Base-by-base conservation (phyloP, 2,113 vertebrate species). In the Sorex fumeus region DNA sequence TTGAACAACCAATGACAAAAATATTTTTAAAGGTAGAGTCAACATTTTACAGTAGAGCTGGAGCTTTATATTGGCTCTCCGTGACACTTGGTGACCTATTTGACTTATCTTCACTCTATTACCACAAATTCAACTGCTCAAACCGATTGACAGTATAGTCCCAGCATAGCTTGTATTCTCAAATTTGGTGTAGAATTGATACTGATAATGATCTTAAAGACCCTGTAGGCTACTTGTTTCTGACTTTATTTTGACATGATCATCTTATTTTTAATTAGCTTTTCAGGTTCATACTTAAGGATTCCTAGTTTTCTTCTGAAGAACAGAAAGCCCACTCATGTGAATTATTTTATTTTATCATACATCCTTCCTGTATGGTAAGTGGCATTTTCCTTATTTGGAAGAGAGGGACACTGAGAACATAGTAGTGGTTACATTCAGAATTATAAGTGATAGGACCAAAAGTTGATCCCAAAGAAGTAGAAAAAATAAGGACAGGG, bases 181-280 rank as follows among this genome's bases (percentile, higher is more conserved):
- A 91, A 86, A 66, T 45, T 87, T 91, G 21, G 10, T 7, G n/a
- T 93, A 74, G 74, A 86, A 81, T 40, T 88, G n/a, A 70, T 91
- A 79, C 43, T 90, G 18, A n/a, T 94, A 84, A 72, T 90, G 2
- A 88, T 79, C 19, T 78, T 87, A 71, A 76, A 81, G 40, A 78
- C 16, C 6, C 4, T 74, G 2, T 95, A 50, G 18, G 47, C 64
- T 25, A 64, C 45, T 89, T 70, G 13, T 91, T 93, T 87, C 88
- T 77, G 57, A 84, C 70, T 87, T 91, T 32, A 93, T 95, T 96
- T 94, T 96, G 93, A 95, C 82, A 83, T 34, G 23, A 32, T 92
- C 69, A 87, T 96, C 81, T 95, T 94, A 76, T 95, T 94, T 96
- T 96, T 93, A 89, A 94, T 91, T 84, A 95, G 90, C 57, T 91